Percentiles rank a stretch among this genome's conserved stretches.
Evolutionary conservation across 2,888 invertebrate species (phyloP).

Genomic region (Sisyra nigra): DNA sequence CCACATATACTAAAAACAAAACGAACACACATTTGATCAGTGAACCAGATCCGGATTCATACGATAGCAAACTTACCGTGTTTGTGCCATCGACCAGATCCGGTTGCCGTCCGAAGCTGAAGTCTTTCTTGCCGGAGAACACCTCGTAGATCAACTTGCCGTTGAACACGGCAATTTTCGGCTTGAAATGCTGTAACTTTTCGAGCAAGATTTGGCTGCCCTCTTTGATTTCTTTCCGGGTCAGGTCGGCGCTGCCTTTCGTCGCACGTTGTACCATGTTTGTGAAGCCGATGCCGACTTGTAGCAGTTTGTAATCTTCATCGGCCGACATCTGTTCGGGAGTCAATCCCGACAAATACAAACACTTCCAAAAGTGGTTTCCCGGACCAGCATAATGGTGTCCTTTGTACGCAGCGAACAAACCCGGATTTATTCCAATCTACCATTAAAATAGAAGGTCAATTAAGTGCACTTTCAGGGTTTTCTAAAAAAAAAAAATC

Average conservation of each 20-base stretch:
- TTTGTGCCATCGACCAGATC: conserved; percentile 86
- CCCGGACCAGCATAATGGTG: conserved; percentile 98
- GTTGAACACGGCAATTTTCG: conserved; percentile 95
- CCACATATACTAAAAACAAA: conserved; percentile 73
- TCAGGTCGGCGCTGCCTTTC: conserved; percentile 89
- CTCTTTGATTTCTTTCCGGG: conserved; percentile 86
- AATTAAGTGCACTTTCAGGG: neutral
- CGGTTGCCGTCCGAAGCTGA: conserved; percentile 90
- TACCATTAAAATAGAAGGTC: conserved; percentile 25
- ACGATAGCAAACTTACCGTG: conserved; percentile 47
- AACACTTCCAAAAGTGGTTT: conserved; percentile 98
- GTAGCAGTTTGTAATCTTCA: conserved; percentile 84
- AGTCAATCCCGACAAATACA: conserved; percentile 86
- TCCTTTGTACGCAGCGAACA: conserved; percentile 94
- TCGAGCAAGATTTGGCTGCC: conserved; percentile 77
- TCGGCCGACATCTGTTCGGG: conserved; percentile 92
- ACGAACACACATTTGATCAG: conserved; percentile 6
- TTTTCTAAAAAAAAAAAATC: too few species aligned
- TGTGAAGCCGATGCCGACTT: conserved; percentile 94
- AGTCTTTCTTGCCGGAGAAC: conserved; percentile 93
- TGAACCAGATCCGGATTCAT: neutral
- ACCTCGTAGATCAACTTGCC: conserved; percentile 98
- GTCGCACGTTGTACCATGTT: conserved; percentile 95
- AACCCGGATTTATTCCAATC: conserved; percentile 96
- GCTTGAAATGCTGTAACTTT: conserved; percentile 81